A percentile compares a stretch with the other conserved stretches of the same genome.
These are phyloP conservation scores for Odontocolon sp. DNA, from an alignment of 2,888 invertebrate genomes.

Conservation along the genomic window DNA sequence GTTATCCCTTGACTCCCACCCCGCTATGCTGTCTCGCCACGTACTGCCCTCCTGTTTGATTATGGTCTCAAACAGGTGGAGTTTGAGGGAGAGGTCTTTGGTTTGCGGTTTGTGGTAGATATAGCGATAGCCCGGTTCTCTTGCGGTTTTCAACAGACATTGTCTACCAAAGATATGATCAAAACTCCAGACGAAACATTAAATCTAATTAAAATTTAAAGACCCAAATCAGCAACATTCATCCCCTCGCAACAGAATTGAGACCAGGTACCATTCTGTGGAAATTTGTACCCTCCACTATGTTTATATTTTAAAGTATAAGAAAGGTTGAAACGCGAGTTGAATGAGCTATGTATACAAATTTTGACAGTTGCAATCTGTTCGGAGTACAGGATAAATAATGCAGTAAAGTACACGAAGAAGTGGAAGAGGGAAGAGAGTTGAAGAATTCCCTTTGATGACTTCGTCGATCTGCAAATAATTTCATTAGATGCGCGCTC, in stretches of 20 bases:
- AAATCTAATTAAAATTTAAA: conserved; percentile 14
- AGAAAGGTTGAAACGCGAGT: too few relatives aligned
- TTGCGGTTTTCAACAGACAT: conserved; percentile 41
- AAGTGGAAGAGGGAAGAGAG: too few relatives aligned
- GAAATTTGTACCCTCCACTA: too few relatives aligned
- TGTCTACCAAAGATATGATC: conserved; percentile 14
- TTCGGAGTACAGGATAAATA: too few relatives aligned
- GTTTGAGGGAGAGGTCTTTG: conserved; percentile 33
- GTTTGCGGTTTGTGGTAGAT: conserved; percentile 48
- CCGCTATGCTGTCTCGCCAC: not conserved
- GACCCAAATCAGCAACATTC: not conserved
- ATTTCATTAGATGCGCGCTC: not conserved
- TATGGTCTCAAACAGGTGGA: conserved; percentile 52
- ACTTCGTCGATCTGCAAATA: too few relatives aligned
- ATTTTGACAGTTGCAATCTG: too few relatives aligned
- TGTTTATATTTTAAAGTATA: too few relatives aligned
- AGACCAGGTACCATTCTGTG: too few relatives aligned
- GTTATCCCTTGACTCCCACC: conserved; percentile 12
- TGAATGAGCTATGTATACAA: too few relatives aligned
- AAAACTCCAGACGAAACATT: not conserved
- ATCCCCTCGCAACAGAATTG: not conserved
- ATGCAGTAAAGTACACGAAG: too few relatives aligned
- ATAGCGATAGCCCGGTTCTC: conserved; percentile 25
- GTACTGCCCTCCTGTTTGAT: conserved; percentile 22
- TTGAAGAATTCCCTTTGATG: too few relatives aligned